These are phyloP conservation scores for Champsocephalus gunnari DNA, from an alignment of 2,797 vertebrate species.

Conservation along the genomic window DNA sequence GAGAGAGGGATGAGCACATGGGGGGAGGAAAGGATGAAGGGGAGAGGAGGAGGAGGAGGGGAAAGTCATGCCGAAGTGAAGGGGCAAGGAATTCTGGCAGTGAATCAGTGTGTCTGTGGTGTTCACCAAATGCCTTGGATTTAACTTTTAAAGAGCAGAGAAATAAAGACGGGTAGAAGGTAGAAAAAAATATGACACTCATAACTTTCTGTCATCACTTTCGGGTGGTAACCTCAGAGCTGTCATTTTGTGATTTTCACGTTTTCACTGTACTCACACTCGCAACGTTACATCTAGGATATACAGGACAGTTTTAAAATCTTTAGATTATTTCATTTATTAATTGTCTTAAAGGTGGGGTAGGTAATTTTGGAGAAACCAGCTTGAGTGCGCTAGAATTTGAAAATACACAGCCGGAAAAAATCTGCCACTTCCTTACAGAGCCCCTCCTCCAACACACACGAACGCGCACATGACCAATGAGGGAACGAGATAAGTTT, in stretches of 20 bases:
- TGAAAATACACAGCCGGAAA: too few species aligned
- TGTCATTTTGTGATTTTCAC: constrained; percentile 17
- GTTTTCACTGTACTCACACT: neutral
- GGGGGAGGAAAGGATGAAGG: constrained; percentile 50
- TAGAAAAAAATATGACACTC: constrained; percentile 13
- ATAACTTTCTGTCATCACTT: constrained; percentile 29
- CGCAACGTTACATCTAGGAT: neutral
- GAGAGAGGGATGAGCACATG: constrained; percentile 44
- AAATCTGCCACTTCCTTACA: too few species aligned
- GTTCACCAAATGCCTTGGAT: constrained; percentile 86
- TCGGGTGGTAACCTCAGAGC: constrained; percentile 8
- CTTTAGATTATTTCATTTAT: neutral
- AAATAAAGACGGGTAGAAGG: constrained; percentile 27
- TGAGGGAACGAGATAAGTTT: too few species aligned
- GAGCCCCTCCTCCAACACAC: too few species aligned
- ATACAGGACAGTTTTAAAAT: neutral
- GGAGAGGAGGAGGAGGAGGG: constrained; percentile 42
- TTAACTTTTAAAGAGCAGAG: constrained; percentile 59
- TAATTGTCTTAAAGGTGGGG: neutral
- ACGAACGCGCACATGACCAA: too few species aligned
- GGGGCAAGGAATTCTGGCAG: constrained; percentile 57
- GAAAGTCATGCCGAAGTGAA: constrained; percentile 70
- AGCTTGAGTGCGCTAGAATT: too few species aligned
- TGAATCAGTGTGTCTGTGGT: constrained; percentile 77
- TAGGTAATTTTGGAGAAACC: too few species aligned